Evolutionary conservation across 2,113 vertebrate species (phyloP).

Genomic region (Macroglossus sobrinus): DNA sequence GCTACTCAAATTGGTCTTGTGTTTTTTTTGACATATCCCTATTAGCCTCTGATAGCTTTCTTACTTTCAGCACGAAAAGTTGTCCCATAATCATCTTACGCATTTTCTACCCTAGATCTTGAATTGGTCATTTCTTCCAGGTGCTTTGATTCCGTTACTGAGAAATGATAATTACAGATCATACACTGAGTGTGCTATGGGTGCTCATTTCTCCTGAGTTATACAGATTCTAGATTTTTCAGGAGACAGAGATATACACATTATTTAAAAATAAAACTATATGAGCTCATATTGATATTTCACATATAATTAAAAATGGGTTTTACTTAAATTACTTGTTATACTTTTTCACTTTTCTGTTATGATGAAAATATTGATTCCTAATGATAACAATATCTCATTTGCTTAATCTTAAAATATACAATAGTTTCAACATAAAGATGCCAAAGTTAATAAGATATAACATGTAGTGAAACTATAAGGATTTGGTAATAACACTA

Average conservation of each 20-base stretch:
- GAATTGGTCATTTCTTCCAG: neutral
- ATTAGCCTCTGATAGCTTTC: neutral
- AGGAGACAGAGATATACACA: neutral
- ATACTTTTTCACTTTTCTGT: neutral
- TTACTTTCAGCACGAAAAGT: neutral
- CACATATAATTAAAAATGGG: neutral
- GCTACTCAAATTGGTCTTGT: neutral
- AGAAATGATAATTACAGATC: neutral
- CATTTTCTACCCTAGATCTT: neutral
- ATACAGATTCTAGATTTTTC: neutral
- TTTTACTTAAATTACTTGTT: neutral
- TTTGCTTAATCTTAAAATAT: neutral
- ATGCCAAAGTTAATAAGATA: neutral
- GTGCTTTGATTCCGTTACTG: neutral
- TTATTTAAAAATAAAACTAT: neutral
- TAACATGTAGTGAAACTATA: neutral
- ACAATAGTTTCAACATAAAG: neutral
- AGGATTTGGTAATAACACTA: neutral
- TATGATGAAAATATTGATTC: neutral
- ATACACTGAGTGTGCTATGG: neutral
- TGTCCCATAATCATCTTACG: neutral
- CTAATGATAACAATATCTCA: neutral
- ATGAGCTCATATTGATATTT: neutral
- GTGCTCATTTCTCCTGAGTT: neutral
- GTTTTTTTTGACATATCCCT: neutral